Conservation (phyloP, 1,140 invertebrate species). For the Drosophila sp. region DNA sequence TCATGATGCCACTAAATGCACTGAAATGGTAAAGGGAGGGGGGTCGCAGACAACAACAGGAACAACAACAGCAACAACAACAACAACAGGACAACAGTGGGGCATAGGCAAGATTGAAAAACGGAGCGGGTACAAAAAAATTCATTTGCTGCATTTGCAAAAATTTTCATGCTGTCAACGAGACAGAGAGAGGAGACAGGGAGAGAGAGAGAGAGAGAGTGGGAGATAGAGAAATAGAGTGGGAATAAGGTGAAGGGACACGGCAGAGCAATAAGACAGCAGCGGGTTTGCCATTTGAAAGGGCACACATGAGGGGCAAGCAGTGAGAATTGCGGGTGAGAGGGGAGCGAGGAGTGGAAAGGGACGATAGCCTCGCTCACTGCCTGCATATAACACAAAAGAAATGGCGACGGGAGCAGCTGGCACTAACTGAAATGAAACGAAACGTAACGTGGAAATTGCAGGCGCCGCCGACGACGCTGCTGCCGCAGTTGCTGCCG, state of each 20-base stretch:
- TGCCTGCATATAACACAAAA: constrained; percentile 56
- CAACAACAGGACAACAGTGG: constrained; percentile 14
- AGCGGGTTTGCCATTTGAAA: constrained; percentile 44
- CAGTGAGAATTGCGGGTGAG: too few species aligned
- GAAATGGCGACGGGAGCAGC: constrained; percentile 62
- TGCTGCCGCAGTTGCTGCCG: constrained; percentile 1
- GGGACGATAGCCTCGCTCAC: background rate
- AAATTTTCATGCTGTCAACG: constrained; percentile 58
- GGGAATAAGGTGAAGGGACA: background rate
- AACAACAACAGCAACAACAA: constrained; percentile 25
- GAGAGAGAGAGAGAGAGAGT: too few species aligned
- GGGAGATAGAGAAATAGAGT: too few species aligned
- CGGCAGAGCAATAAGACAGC: constrained; percentile 7
- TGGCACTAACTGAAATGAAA: constrained; percentile 79
- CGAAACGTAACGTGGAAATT: constrained; percentile 76
- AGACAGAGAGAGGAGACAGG: too few species aligned
- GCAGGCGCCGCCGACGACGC: constrained; percentile 40
- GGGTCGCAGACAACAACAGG: constrained; percentile 46
- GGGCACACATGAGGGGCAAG: constrained; percentile 19
- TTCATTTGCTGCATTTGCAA: constrained; percentile 81
- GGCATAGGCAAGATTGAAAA: constrained; percentile 46
- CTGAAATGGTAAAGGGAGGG: constrained; percentile 16
- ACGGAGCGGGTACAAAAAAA: constrained; percentile 61
- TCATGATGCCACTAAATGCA: constrained; percentile 83
- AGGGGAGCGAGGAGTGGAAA: background rate